Base-by-base conservation (phyloP, 2,797 vertebrate genomes). In the Brachymystax lenok region DNA sequence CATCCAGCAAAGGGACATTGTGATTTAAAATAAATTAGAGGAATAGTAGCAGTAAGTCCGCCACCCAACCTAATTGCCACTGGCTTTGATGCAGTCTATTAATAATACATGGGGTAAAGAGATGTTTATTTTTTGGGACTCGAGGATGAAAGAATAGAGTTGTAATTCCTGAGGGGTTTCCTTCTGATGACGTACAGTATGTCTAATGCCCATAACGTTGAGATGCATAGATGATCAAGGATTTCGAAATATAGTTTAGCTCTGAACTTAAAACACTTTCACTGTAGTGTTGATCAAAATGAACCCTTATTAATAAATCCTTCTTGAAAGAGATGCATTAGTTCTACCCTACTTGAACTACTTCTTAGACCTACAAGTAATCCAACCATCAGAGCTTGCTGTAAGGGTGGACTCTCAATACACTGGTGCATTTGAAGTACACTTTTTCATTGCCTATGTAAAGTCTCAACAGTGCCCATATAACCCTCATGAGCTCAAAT, bases 11-110 rank as follows among this genome's bases (percentile, higher is more conserved):
- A 74, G 51, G 52, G 46, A 80, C 79, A 80, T 30, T 68, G 73
- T 68, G 27, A 79, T 81, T 71, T 76, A 21, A 61, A 74, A 69
- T 73, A 61, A 51, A 82, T 33, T 8, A 80, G 50, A 83, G 66
- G 7, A 75, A 80, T 80, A 27, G 46, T 4, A 71, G 24, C 81
- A 16, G 27, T 30, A 19, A 33, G 16, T 30, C 67, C 30, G 19
- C 17, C 70, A 81, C 40, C 71, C 59, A 73, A 56, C 80, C 76
- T 86, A 82, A 84, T 78, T 84, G 81, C 51, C 30, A 52, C 40
- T 68, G 30, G 79, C 28, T 80, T 67, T 76, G 51, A 77, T 80
- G 19, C 78, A 76, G 77, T 40, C 16, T 67, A 64, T 82, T 74
- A 79, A 80, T 82, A 77, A 88, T 78, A 56, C 74, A 81, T 64